Evolutionary conservation across 2,888 invertebrate genomes (phyloP).

Genomic region (Cistogaster globosa): DNA sequence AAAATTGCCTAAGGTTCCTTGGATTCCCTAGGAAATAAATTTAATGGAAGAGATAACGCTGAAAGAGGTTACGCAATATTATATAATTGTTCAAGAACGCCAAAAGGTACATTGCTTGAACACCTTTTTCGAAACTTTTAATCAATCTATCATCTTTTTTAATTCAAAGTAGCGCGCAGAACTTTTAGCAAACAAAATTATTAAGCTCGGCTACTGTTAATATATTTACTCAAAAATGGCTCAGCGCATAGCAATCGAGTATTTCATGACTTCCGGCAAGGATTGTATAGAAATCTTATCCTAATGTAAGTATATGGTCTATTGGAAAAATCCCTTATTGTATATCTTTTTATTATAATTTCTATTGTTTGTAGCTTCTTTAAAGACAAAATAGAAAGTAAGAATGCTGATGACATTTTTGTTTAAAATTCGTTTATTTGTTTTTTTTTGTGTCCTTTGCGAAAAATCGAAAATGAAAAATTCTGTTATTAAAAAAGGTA

Average conservation of each 20-base stretch:
- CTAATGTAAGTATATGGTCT: too few species aligned
- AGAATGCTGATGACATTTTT: too few species aligned
- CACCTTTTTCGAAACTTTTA: conserved; percentile 99
- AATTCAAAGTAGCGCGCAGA: conserved; percentile 99
- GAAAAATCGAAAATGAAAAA: too few species aligned
- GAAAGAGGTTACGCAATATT: conserved; percentile 99
- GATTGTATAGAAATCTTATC: conserved; percentile 98
- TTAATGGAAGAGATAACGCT: conserved; percentile 99
- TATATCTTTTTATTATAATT: too few species aligned
- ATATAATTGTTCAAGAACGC: conserved; percentile 99
- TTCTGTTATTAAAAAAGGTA: too few species aligned
- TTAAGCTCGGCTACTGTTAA: conserved; percentile 99
- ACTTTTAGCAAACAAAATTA: conserved; percentile 99
- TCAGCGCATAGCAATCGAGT: conserved; percentile 98
- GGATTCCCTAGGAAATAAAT: conserved; percentile 99
- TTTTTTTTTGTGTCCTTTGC: too few species aligned
- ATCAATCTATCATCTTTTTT: conserved; percentile 99
- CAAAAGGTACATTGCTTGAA: conserved; percentile 99
- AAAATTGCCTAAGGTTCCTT: conserved; percentile 96
- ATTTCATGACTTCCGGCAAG: conserved; percentile 99
- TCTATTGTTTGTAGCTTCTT: too few species aligned
- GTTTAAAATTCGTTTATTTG: too few species aligned
- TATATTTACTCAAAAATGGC: conserved; percentile 99
- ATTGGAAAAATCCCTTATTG: too few species aligned
- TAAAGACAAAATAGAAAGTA: too few species aligned